Base-by-base conservation (phyloP, 2,797 vertebrate genomes). In the Kryptopterus vitreolus region DNA sequence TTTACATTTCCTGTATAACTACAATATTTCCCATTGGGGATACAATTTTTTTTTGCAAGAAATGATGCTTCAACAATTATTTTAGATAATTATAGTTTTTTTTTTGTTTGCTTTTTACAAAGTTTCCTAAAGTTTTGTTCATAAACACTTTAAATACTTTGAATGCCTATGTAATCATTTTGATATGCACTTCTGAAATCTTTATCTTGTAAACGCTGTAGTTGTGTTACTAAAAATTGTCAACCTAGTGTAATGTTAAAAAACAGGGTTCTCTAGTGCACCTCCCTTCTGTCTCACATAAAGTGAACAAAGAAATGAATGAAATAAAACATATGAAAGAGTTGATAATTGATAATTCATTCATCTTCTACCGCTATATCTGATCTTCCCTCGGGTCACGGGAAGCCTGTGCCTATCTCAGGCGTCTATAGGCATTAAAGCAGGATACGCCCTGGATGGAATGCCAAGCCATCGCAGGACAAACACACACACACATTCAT, bases 1-100 rank as follows among this genome's bases (percentile, higher is more conserved):
- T 53, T 81, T 63, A 26, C 38, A 76, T 52, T 31, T 31, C 13
- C 63, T 80, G 76, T 74, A 11, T 69, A 74, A 82, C 79, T 59
- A 55, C 22, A 61, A n/a, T 18, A 53, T 65, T 81, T 68, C 35
- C 1, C 18, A 3, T 50, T 11, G 6, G 46, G 55, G 15, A 43
- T 73, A 31, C 29, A 52, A 6, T 31, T 31, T 70, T 69, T 50
- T 55, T 70, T 26, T 24, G 18, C 50, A 35, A 53, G 18, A 6
- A 79, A 58, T 59, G 12, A 73, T 3, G 9, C 38, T 43, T 77
- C 50, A 55, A 18, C 57, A 53, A 57, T 69, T 58, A 20, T 31
- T n/a, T n/a, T n/a, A 70, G 16, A 7, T 11, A 20, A n/a, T n/a
- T n/a, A n/a, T n/a, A n/a, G n/a, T n/a, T n/a, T n/a, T n/a, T n/a